phyloP scores from a whole-genome alignment of 2,888 invertebrate genomes.

The Tenthredo notha region DNA sequence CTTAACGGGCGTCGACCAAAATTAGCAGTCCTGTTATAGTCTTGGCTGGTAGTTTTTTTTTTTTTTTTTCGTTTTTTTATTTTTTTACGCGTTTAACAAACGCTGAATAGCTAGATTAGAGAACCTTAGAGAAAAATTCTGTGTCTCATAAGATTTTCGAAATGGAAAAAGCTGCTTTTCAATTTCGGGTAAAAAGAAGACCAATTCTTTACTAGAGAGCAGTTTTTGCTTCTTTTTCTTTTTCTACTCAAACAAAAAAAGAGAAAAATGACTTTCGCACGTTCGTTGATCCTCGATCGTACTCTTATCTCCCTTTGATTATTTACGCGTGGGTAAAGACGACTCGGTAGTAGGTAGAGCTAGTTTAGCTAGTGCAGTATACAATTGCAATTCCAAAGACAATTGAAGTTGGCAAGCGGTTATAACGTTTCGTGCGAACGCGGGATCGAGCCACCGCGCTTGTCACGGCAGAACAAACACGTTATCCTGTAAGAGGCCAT shows the following conservation, averaged over 20 bases:
- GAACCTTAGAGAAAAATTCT: neutral
- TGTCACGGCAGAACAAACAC: conserved; percentile 52
- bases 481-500: conserved; percentile 52
- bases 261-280: neutral
- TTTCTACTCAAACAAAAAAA: neutral
- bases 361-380: neutral
- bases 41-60: conserved; percentile 23
- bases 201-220: neutral
- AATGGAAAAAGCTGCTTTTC: neutral
- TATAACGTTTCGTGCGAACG: conserved; percentile 49
- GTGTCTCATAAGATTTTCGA: neutral
- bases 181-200: neutral
- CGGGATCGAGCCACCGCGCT: conserved; percentile 29
- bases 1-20: conserved; percentile 56
- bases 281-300: neutral
- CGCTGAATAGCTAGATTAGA: neutral
- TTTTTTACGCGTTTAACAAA: conserved; percentile 30
- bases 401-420: conserved; percentile 48
- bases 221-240: neutral
- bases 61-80: neutral
- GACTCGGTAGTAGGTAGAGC: neutral
- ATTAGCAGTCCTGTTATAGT: conserved; percentile 60
- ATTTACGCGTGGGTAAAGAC: conserved; percentile 21
- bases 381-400: conserved; percentile 43
- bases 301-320: neutral